phyloP scores from a whole-genome alignment of 1,140 invertebrate species.

The Kradibia gibbosae region DNA sequence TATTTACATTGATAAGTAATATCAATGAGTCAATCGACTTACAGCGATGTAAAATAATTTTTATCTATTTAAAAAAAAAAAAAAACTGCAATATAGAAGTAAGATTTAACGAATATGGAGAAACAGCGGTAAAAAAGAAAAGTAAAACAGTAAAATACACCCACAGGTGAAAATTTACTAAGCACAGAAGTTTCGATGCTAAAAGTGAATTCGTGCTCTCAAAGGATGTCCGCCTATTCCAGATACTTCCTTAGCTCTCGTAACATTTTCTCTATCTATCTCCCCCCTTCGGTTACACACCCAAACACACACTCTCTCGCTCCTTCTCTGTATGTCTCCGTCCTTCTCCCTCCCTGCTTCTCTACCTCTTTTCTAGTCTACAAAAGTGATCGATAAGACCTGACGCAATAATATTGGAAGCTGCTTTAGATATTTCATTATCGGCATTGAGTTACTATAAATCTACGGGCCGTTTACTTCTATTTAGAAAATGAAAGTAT shows the following conservation, averaged over 20 bases:
- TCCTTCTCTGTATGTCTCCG: not conserved
- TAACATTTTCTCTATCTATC: not conserved
- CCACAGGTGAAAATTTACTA: not conserved
- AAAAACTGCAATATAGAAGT: no score
- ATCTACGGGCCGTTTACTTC: not conserved
- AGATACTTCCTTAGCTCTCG: not conserved
- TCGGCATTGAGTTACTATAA: not conserved
- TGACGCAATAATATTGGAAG: not conserved
- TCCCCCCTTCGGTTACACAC: not conserved
- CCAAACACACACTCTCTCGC: not conserved
- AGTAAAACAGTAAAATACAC: not conserved
- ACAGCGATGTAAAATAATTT: no score
- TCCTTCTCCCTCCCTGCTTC: no score
- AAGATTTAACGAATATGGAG: not conserved
- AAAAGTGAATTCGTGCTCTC: conserved; percentile 17
- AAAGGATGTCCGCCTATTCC: not conserved
- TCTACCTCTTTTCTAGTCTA: no score
- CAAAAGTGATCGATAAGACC: not conserved
- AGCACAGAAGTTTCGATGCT: no score
- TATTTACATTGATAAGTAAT: no score
- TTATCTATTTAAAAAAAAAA: no score
- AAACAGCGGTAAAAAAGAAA: not conserved
- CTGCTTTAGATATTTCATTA: not conserved
- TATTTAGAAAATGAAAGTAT: not conserved
- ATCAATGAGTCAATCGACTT: no score